Evolutionary conservation across 2,888 invertebrate genomes (phyloP).

Genomic region (Synanthedon vespiformis): DNA sequence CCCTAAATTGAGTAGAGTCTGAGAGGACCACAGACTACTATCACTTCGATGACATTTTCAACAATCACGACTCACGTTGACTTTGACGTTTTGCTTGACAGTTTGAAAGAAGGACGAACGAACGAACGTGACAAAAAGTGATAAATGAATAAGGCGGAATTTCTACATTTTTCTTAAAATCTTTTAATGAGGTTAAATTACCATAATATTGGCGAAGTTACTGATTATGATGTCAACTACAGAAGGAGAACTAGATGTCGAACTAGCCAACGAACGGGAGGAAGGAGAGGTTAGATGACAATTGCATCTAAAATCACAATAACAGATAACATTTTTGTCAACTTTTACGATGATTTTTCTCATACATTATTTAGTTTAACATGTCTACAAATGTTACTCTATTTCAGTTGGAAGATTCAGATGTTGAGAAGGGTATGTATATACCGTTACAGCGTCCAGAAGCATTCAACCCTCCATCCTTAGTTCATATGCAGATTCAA

Average conservation of each 20-base stretch:
- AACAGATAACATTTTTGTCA: too few species aligned
- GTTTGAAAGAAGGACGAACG: too few species aligned
- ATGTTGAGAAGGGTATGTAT: slow-evolving; percentile 66
- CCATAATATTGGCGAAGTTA: slow-evolving; percentile 14
- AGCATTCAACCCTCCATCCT: slow-evolving; percentile 60
- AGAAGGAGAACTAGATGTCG: slow-evolving; percentile 71
- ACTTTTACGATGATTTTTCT: too few species aligned
- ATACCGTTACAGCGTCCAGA: slow-evolving; percentile 70
- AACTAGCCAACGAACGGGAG: slow-evolving; percentile 72
- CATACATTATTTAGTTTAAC: too few species aligned
- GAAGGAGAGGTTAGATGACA: slow-evolving; percentile 75
- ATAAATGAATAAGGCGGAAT: slow-evolving; percentile 29
- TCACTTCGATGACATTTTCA: too few species aligned
- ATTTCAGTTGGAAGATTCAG: slow-evolving; percentile 60
- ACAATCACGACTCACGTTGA: too few species aligned
- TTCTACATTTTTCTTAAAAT: slow-evolving; percentile 26
- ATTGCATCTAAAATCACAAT: too few species aligned
- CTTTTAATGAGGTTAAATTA: slow-evolving; percentile 39
- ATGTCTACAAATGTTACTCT: background rate
- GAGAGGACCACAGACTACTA: too few species aligned
- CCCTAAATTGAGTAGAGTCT: too few species aligned
- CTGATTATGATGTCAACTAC: slow-evolving; percentile 65
- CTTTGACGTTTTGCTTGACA: too few species aligned
- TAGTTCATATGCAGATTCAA: slow-evolving; percentile 66
- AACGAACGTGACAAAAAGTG: too few species aligned